Evolutionary conservation across 2,797 vertebrate genomes (phyloP).

Genomic region (Gallirallus australis): DNA sequence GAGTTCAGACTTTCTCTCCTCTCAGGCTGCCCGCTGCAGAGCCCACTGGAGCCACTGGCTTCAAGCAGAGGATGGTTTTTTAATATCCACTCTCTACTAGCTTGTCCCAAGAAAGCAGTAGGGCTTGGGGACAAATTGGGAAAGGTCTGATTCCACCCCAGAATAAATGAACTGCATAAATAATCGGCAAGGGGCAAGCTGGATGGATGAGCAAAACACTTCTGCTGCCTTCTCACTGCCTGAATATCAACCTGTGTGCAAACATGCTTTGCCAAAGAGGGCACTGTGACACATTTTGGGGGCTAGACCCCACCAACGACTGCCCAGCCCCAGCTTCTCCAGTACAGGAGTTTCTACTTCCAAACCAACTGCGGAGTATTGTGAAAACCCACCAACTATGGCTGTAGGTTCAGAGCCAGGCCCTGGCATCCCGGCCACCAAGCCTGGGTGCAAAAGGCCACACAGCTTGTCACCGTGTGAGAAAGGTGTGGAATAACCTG

Average conservation of each 20-base stretch:
- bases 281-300: not conserved
- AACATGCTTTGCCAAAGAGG: fast-evolving
- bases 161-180: not conserved
- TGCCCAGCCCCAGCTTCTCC: not conserved
- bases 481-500: not conserved
- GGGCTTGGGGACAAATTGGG: not conserved
- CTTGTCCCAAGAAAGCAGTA: not conserved
- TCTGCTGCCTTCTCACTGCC: not conserved
- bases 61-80: not conserved
- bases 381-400: not conserved
- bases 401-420: not conserved
- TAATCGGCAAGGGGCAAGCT: not conserved
- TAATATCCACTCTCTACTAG: not conserved
- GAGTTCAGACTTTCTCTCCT: not conserved
- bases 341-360: fast-evolving
- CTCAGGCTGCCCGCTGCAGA: not conserved
- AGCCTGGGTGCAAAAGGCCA: fast-evolving
- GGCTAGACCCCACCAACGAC: not conserved
- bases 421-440: fast-evolving
- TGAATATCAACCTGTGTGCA: not conserved
- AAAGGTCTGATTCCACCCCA: not conserved
- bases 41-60: not conserved
- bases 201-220: not conserved
- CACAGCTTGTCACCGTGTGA: fast-evolving
- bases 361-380: fast-evolving